Base-by-base conservation (phyloP, 2,888 invertebrate species). In the Onthophagus sagittarius region DNA sequence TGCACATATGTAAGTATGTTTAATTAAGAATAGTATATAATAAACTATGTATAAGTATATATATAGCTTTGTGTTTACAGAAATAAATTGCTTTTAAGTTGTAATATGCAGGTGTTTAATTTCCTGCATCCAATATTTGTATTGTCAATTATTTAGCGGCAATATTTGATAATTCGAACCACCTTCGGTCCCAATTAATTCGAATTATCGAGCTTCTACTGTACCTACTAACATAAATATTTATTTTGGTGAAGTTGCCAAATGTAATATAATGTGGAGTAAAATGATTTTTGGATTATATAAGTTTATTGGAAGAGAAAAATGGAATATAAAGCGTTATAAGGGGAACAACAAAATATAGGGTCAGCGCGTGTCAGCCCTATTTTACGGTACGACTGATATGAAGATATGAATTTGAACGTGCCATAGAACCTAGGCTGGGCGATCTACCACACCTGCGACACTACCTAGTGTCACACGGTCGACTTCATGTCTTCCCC, bases 371-470 rank as follows among this genome's bases (percentile, higher is more conserved):
- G 32, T 74, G 74, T 77, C 75, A 75, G 75, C 63, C 76, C 77
- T 73, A 77, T 77, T 77, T 77, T 76, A 75, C 74, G 75, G 72
- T 75, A 69, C 39, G 53, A 73, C 75, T 74, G 74, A 74, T 75
- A 78, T 78, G 76, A 77, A 79, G 79, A 79, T 80, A 80, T 80
- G 79, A 79, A 80, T 80, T 80, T 80, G 78, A 78, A 78, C 31
- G 23, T 32, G 67, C 67, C 7, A 23, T 67, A 67, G 67, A 67
- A 13, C 64, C n/a, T 67, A 15, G 31, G 67, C n/a, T 67, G 77
- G 78, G 77, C 75, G 76, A 79, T 79, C 78, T 63, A 73, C 69
- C 75, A 73, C 80, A 80, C 79, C 80, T 80, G 79, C 75, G 78
- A 67, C 75, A 73, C 32, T 69, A 67, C 67, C 67, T 67, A 73